Percentiles rank a stretch among this genome's conserved stretches.
Conservation (phyloP, 2,113 vertebrate species). For the Trinectes maculatus region DNA sequence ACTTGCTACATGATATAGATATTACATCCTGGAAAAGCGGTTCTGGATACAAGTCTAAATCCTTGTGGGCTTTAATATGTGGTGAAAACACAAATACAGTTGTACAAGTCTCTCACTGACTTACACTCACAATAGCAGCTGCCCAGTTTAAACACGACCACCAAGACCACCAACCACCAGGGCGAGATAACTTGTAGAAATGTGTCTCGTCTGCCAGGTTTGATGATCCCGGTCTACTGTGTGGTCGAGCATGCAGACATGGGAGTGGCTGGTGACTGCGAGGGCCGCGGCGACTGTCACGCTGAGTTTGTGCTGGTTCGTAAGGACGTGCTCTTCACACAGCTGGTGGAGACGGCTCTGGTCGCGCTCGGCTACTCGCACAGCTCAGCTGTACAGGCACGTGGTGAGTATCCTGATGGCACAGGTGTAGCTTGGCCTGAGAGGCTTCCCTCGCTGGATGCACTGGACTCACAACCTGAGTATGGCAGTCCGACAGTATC, state of each 20-base stretch:
- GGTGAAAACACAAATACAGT: slow-evolving; percentile 45
- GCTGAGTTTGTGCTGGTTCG: slow-evolving; percentile 95
- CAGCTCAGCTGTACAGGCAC: slow-evolving; percentile 94
- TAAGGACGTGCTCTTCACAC: slow-evolving; percentile 96
- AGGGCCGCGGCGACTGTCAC: slow-evolving; percentile 90
- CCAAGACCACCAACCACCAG: slow-evolving; percentile 29
- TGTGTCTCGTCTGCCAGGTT: slow-evolving; percentile 76
- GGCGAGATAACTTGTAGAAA: background rate
- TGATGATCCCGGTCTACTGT: slow-evolving; percentile 98
- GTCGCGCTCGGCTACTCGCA: slow-evolving; percentile 95
- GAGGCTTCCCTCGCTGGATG: no score
- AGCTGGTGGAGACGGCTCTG: slow-evolving; percentile 96
- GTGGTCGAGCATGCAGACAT: slow-evolving; percentile 93
- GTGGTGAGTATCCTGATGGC: slow-evolving; percentile 80
- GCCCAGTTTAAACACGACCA: slow-evolving; percentile 46
- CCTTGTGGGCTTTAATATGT: slow-evolving; percentile 58
- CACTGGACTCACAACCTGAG: no score
- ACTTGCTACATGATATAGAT: background rate
- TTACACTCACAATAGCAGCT: slow-evolving; percentile 39
- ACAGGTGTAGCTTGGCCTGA: no score
- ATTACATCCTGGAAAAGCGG: slow-evolving; percentile 17
- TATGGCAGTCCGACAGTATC: no score
- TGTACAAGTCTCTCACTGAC: slow-evolving; percentile 36
- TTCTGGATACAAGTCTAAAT: slow-evolving; percentile 30
- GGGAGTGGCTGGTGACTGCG: slow-evolving; percentile 85